phyloP scores from a whole-genome alignment of 2,113 vertebrate species.

The Carassius auratus region DNA sequence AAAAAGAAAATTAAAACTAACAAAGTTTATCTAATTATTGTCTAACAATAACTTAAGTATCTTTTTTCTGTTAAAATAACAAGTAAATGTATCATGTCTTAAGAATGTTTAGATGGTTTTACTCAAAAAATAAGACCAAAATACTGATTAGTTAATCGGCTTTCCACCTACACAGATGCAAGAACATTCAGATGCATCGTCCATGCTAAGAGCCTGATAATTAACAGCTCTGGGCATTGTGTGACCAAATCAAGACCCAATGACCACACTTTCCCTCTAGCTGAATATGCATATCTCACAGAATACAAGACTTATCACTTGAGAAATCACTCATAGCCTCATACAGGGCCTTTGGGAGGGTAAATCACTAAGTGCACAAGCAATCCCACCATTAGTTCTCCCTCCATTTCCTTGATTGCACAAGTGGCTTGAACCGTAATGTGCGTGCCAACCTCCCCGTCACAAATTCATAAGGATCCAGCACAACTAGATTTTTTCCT shows the following conservation, averaged over 20 bases:
- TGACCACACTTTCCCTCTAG: constrained; percentile 51
- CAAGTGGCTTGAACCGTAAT: constrained; percentile 13
- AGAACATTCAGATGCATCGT: constrained; percentile 26
- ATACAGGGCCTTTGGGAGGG: constrained; percentile 53
- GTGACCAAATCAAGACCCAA: constrained; percentile 49
- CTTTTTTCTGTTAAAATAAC: too few species aligned
- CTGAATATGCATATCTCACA: constrained; percentile 63
- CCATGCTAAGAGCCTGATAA: constrained; percentile 31
- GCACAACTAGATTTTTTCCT: background rate
- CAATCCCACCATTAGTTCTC: constrained; percentile 45
- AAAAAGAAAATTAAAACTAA: too few species aligned
- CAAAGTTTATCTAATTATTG: too few species aligned
- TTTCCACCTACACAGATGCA: constrained; percentile 34
- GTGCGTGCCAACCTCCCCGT: background rate
- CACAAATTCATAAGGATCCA: constrained; percentile 19
- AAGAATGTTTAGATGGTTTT: too few species aligned
- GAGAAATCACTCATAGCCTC: constrained; percentile 62
- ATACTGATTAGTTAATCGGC: too few species aligned
- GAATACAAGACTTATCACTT: constrained; percentile 50
- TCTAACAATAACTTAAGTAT: too few species aligned
- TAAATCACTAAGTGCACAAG: constrained; percentile 55
- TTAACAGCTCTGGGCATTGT: constrained; percentile 49
- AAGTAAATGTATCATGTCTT: too few species aligned
- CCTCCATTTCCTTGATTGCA: constrained; percentile 56
- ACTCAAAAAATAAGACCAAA: too few species aligned